Evolutionary conservation across 2,888 invertebrate genomes (phyloP).

Genomic region (Mesorhabditis sp.): DNA sequence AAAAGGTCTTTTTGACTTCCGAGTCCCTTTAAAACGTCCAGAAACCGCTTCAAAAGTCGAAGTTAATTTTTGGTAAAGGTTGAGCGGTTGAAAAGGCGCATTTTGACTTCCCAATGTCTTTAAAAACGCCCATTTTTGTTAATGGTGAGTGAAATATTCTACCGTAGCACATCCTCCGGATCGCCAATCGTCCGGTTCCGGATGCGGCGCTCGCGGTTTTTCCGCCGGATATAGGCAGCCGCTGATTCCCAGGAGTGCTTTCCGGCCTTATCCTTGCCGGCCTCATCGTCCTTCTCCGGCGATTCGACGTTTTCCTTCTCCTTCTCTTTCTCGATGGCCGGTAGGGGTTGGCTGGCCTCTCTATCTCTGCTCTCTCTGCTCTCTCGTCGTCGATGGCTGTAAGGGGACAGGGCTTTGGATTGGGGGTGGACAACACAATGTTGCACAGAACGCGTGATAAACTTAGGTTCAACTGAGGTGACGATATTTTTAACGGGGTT

Average conservation of each 20-base stretch:
- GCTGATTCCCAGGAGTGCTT: conserved; percentile 47
- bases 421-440: no score
- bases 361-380: conserved; percentile 4
- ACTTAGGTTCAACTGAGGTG: no score
- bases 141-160: neutral
- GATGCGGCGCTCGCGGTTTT: conserved; percentile 50
- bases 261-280: conserved; percentile 18
- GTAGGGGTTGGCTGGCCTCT: conserved; percentile 13
- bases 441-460: no score
- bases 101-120: no score
- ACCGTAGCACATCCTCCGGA: conserved; percentile 45
- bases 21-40: no score
- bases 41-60: no score
- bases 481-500: no score
- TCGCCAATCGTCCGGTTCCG: conserved; percentile 52
- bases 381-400: neutral
- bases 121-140: neutral
- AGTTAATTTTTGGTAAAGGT: neutral
- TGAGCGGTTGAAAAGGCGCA: neutral
- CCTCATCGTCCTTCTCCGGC: conserved; percentile 17
- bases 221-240: conserved; percentile 50
- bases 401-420: neutral
- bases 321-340: conserved; percentile 15
- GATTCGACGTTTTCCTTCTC: conserved; percentile 19
- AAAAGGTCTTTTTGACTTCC: no score